phyloP scores from a whole-genome alignment of 2,113 vertebrate species.

The Perca schrenkii region DNA sequence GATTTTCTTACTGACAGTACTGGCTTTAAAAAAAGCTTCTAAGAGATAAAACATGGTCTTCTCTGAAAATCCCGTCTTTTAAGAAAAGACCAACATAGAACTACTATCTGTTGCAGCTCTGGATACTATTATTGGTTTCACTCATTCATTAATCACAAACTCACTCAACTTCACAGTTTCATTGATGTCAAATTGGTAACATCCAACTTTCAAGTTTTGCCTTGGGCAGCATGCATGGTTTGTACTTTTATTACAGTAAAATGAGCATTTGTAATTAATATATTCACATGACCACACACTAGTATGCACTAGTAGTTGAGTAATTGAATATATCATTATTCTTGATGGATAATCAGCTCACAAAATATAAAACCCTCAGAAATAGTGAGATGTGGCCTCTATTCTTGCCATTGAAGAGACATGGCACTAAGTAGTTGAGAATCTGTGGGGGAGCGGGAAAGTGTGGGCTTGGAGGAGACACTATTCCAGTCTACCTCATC shows the following conservation, averaged over 20 bases:
- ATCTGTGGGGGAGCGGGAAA: conserved; percentile 9
- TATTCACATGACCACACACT: neutral
- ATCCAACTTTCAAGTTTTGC: neutral
- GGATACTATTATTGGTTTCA: neutral
- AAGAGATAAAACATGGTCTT: neutral
- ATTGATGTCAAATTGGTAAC: neutral
- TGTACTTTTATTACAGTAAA: conserved; percentile 3
- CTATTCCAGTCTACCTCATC: conserved; percentile 34
- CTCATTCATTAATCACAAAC: conserved; percentile 5
- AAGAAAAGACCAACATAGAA: conserved; percentile 23
- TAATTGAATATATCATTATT: conserved; percentile 16
- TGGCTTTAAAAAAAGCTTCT: conserved; percentile 11
- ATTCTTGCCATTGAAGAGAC: conserved; percentile 11
- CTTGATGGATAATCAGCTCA: conserved; percentile 21
- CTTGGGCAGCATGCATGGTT: neutral
- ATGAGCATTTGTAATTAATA: neutral
- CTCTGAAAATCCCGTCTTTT: conserved; percentile 3
- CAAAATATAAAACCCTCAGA: conserved; percentile 30
- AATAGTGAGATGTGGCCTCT: conserved; percentile 40
- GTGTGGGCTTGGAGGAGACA: conserved; percentile 25
- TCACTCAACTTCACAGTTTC: neutral
- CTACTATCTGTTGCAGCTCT: conserved; percentile 4
- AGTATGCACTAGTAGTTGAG: neutral
- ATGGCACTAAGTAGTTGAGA: conserved; percentile 11
- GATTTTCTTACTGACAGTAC: conserved; percentile 17